A percentile compares a stretch with the other conserved stretches of the same genome.
These are phyloP conservation scores for Danionella cerebrum DNA, from an alignment of 2,113 vertebrate genomes.

Conservation along the genomic window DNA sequence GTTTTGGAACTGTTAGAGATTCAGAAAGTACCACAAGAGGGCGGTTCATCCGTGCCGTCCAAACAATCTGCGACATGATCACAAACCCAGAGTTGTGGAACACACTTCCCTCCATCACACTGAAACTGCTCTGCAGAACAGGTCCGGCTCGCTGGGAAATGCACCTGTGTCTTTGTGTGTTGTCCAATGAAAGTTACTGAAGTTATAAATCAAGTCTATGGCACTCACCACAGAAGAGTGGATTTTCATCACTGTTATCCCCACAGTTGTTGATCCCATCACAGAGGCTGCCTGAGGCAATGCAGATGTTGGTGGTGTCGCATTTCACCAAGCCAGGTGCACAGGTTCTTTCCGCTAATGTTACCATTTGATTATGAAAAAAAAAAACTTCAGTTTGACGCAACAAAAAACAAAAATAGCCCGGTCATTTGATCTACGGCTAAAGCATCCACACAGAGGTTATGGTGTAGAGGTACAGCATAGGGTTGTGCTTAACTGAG, in stretches of 20 bases:
- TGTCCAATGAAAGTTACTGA: background rate
- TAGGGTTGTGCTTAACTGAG: background rate
- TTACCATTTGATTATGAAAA: too few relatives aligned
- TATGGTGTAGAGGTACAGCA: too few relatives aligned
- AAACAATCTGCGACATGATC: constrained; percentile 68
- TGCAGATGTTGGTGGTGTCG: constrained; percentile 82
- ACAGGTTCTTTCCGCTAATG: constrained; percentile 76
- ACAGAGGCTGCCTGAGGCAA: constrained; percentile 83
- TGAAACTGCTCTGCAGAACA: constrained; percentile 79
- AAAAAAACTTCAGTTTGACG: too few relatives aligned
- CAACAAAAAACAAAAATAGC: too few relatives aligned
- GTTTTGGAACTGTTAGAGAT: background rate
- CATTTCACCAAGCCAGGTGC: constrained; percentile 74
- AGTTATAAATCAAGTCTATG: constrained; percentile 45
- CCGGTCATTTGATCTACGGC: too few relatives aligned
- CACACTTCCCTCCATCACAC: constrained; percentile 81
- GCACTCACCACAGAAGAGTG: constrained; percentile 88
- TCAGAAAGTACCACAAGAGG: constrained; percentile 48
- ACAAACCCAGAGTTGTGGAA: constrained; percentile 83
- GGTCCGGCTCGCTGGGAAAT: constrained; percentile 76
- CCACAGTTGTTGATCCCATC: constrained; percentile 96
- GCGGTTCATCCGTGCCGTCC: constrained; percentile 63
- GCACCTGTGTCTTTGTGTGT: too few relatives aligned
- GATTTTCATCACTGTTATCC: constrained; percentile 96
- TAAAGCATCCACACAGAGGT: too few relatives aligned